Evolutionary conservation across 2,797 vertebrate genomes (phyloP).

Genomic region (Spinibarbus caldwelli): DNA sequence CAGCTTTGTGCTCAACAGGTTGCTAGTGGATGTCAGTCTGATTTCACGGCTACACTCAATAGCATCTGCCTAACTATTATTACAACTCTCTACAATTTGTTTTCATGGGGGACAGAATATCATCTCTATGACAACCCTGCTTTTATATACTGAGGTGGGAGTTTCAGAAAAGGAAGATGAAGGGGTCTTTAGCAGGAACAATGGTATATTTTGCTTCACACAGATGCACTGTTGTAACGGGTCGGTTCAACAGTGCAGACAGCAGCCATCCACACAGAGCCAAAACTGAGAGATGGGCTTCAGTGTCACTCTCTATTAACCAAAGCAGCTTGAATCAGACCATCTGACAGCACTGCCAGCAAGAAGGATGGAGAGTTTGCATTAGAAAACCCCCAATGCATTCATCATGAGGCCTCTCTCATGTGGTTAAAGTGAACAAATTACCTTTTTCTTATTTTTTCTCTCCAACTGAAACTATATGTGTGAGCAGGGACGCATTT

Average conservation of each 20-base stretch:
- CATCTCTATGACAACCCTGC: not conserved
- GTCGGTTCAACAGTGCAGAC: not conserved
- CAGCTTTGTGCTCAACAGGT: not conserved
- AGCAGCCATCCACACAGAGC: not conserved
- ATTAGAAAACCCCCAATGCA: not conserved
- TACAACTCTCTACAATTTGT: not conserved
- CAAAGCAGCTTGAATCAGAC: conserved; percentile 27
- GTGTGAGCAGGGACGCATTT: too few species aligned
- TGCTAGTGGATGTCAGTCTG: not conserved
- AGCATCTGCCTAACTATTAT: not conserved
- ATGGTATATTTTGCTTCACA: not conserved
- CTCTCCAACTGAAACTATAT: not conserved
- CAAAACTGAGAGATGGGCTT: not conserved
- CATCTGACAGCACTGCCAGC: not conserved
- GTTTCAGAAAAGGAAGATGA: not conserved
- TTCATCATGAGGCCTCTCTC: not conserved
- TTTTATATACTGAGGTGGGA: not conserved
- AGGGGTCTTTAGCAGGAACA: not conserved
- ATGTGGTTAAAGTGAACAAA: conserved; percentile 3
- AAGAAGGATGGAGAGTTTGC: not conserved
- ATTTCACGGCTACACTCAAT: not conserved
- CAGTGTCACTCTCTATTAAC: not conserved
- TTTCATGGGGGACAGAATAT: not conserved
- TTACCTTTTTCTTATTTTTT: not conserved
- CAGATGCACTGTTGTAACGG: not conserved